Evolutionary conservation across 2,888 invertebrate species (phyloP).

Genomic region (Rhagophthalmus giganteus): DNA sequence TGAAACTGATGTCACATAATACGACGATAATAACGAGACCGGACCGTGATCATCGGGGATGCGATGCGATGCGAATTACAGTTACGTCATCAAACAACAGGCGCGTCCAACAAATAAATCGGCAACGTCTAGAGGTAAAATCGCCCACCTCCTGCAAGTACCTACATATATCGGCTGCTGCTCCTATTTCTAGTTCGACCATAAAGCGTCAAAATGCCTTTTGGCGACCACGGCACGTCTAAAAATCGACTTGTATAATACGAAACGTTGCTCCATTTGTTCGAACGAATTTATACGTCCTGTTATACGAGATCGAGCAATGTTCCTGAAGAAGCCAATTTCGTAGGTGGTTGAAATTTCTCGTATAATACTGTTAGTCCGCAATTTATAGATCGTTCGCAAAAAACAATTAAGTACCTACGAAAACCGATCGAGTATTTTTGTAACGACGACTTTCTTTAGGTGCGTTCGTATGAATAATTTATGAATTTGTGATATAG

Average conservation of each 20-base stretch:
- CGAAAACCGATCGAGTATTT: not conserved
- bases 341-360: conserved; percentile 14
- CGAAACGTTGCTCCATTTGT: conserved; percentile 12
- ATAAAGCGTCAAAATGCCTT: conserved; percentile 31
- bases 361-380: conserved; percentile 2
- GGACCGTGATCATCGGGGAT: too few relatives aligned
- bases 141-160: conserved; percentile 32
- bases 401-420: conserved; percentile 4
- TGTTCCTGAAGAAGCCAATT: conserved; percentile 23
- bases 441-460: not conserved
- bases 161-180: conserved; percentile 14
- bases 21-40: too few relatives aligned
- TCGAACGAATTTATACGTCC: conserved; percentile 22
- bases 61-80: too few relatives aligned
- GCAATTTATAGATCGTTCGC: conserved; percentile 3
- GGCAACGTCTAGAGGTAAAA: conserved; percentile 11
- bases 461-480: conserved; percentile 12
- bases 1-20: too few relatives aligned
- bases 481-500: conserved; percentile 15
- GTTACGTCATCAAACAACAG: too few relatives aligned
- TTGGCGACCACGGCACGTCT: conserved; percentile 17
- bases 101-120: conserved; percentile 11
- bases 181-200: conserved; percentile 23
- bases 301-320: conserved; percentile 12
- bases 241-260: conserved; percentile 15